Base-by-base conservation (phyloP, 2,113 vertebrate genomes). In the Nothocercus julius region DNA sequence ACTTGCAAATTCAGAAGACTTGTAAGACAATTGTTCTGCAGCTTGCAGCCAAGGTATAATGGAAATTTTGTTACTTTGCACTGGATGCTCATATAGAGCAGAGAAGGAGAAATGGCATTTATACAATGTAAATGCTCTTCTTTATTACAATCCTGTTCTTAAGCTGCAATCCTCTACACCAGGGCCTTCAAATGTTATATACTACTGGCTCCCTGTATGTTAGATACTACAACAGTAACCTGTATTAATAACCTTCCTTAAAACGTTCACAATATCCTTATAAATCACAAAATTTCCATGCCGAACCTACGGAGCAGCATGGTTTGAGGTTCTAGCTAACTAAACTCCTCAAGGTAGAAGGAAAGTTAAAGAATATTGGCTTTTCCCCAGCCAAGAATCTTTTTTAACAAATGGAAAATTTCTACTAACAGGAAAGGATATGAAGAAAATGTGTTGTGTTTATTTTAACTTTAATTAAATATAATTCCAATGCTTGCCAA, bases 21-120 rank as follows among this genome's bases (percentile, higher is more conserved):
- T 74, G 27, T 64, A 3, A 9, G 40, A 13, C 34, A 13, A 34
- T 64, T 92, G 82, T 42, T 6, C 19, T 22, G 40, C 36, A 59
- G 7, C 4, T 93, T 80, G 9, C 25, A 73, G 5, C 3, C 21
- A 80, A 66, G 22, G 12, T 42, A 80, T 18, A n/a, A 25, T 36
- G 20, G 22, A 47, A 9, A 7, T 72, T 83, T 59, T 92, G 32
- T 32, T 76, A 38, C 12, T 70, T 73, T 82, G 8, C 12, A 16
- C 34, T n/a, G 20, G 75, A 64, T 59, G 75, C 22, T 32, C 16
- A 27, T 0, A 0, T 21, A 61, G 1, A 83, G 1, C 20, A 63
- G 7, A 70, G 32, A 5, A 80, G 24, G 45, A 83, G 54, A 30
- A 91, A 64, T 24, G 8, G 20, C 25, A 51, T 20, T 67, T 59